Evolutionary conservation across 2,797 vertebrate genomes (phyloP), one percentile per base, ranked within the genome.

Genomic region (Pelobates cultripes): DNA sequence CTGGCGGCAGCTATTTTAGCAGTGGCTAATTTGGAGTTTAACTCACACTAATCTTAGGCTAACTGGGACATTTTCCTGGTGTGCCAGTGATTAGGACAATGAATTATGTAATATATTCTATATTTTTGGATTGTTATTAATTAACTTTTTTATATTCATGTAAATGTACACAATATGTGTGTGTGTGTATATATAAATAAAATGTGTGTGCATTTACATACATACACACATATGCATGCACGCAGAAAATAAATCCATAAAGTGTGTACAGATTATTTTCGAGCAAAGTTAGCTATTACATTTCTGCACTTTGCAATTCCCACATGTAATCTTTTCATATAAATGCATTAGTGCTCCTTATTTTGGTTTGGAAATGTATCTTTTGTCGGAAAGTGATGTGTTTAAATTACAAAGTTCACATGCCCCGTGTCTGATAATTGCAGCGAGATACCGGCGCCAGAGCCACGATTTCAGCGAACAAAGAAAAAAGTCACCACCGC

Each of bases 261-360:
- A 57, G 14, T 12, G 55, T 6, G 61, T 12, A 17, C 28, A 4
- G 61, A 64, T 40, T 40, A 64, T 79, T 79, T 70, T 55, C 73
- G 75, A 57, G 69, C 75, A 77, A 73, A 76, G 72, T 79, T 76
- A 64, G 67, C 60, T 42, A 72, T 76, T 84, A 71, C 73, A 72
- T 71, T 63, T 75, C 41, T 43, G 45, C 61, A 47, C 64, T 74
- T 72, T 68, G 67, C 82, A 71, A 28, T 84, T 75, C 4, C 13
- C 76, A 82, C 85, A 90, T 86, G 89, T 94, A 93, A 94, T 94
- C 77, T 94, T 91, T 92, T 90, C 88, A 93, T 93, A 93, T 93
- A 94, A 93, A 94, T 94, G 93, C 92, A 93, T 86, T 79, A 89
- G 91, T 90, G 8, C 81, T 85, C 81, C 82, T 80, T 87, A 86